Evolutionary conservation across 37 sponge, comb jelly and placozoan species (phyloP).

Genomic region (Agelas oroides): DNA sequence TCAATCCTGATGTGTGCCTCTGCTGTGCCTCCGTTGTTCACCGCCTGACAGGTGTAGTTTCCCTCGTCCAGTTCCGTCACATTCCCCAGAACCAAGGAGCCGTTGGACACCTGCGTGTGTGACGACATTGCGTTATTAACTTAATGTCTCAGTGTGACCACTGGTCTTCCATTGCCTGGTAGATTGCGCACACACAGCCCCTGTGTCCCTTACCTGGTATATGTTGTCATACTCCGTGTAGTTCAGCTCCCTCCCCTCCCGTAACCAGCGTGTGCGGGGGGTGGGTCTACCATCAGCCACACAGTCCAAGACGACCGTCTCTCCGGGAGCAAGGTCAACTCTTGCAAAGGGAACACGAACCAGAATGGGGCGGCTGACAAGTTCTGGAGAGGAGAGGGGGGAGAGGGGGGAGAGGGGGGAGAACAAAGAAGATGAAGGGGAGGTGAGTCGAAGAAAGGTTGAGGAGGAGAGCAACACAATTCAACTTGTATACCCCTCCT

Average conservation of each 20-base stretch:
- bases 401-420: neutral
- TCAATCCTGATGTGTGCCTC: neutral
- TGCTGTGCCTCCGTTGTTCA: constrained; percentile 10
- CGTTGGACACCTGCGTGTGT: too few species aligned
- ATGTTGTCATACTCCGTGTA: too few species aligned
- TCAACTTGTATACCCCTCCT: too few species aligned
- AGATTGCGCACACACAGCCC: too few species aligned
- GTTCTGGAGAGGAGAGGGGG: neutral
- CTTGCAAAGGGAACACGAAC: neutral
- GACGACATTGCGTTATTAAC: too few species aligned
- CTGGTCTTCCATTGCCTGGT: too few species aligned
- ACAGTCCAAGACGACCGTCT: constrained; percentile 25
- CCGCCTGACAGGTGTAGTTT: constrained; percentile 18
- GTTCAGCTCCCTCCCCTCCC: neutral
- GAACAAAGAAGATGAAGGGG: neutral
- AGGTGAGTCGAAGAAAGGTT: too few species aligned
- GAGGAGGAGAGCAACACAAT: too few species aligned
- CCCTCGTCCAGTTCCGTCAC: neutral
- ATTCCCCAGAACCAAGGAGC: constrained; percentile 1
- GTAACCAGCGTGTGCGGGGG: constrained; percentile 35
- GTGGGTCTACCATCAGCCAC: constrained; percentile 29
- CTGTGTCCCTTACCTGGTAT: too few species aligned
- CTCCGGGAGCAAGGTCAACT: neutral
- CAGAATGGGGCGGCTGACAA: constrained; percentile 9
- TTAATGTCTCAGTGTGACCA: too few species aligned